These are phyloP conservation scores for Notoglanidium macrostoma DNA, from an alignment of 2,797 vertebrate species.

Conservation along the genomic window DNA sequence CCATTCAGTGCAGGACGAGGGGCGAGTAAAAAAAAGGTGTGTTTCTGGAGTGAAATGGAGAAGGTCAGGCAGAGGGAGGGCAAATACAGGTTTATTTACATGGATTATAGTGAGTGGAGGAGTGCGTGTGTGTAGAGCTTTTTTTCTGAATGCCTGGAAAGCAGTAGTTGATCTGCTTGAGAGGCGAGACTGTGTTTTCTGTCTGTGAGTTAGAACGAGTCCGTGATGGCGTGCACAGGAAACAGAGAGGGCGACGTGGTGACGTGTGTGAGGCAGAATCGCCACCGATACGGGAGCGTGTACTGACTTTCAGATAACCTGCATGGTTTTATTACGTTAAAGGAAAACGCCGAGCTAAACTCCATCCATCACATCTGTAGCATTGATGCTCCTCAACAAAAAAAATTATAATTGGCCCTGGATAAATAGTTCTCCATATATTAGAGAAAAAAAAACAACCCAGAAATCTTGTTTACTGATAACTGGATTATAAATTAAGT, in stretches of 20 bases:
- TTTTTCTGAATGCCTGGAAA: background rate
- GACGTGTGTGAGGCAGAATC: background rate
- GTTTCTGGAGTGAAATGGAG: constrained; percentile 28
- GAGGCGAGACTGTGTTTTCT: background rate
- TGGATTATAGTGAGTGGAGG: constrained; percentile 11
- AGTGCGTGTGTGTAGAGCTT: background rate
- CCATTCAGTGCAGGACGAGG: constrained; percentile 3
- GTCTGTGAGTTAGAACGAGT: background rate
- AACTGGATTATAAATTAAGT: background rate
- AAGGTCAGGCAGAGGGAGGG: background rate
- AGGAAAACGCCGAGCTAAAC: background rate
- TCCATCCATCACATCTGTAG: background rate
- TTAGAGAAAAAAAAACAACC: background rate
- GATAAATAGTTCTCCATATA: background rate
- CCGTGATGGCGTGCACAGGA: background rate
- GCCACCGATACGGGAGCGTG: no score
- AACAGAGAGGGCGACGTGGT: background rate
- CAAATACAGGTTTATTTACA: constrained; percentile 15
- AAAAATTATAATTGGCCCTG: no score
- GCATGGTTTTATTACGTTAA: background rate
- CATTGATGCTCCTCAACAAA: background rate
- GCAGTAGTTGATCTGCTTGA: background rate
- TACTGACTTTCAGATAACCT: background rate
- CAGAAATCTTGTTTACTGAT: no score
- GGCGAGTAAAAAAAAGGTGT: constrained; percentile 8